Conservation (phyloP, 2,113 vertebrate genomes). For the Orthonyx spaldingii region DNA sequence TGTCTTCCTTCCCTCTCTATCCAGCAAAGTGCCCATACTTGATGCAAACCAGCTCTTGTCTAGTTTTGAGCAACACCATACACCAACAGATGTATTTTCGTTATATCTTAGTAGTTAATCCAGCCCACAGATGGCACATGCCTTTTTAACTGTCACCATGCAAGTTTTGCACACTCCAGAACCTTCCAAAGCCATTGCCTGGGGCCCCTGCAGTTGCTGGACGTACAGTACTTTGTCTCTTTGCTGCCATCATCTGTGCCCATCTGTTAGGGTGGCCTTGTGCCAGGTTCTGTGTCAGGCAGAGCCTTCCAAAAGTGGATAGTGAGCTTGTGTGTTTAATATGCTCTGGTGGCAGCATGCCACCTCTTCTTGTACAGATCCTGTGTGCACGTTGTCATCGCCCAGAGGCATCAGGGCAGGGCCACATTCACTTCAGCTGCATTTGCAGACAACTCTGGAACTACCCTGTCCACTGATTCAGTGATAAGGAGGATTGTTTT, state of each 20-base stretch:
- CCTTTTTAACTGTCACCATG: not conserved
- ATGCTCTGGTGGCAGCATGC: not conserved
- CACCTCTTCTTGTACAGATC: not conserved
- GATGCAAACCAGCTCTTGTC: not conserved
- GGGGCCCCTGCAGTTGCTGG: constrained; percentile 22
- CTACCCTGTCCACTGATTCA: not conserved
- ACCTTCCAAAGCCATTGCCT: not conserved
- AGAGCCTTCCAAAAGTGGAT: constrained; percentile 2
- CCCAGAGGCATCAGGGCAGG: not conserved
- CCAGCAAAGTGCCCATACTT: not conserved
- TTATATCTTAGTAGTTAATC: constrained; percentile 10
- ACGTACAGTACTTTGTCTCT: not conserved
- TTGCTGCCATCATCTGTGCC: constrained; percentile 29
- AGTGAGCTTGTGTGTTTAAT: not conserved
- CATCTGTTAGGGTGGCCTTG: constrained; percentile 40
- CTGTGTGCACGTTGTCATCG: not conserved
- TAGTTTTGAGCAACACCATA: not conserved
- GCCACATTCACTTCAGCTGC: not conserved
- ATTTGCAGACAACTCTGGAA: not conserved
- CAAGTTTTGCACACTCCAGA: not conserved
- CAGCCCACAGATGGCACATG: constrained; percentile 29
- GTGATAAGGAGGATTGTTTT: not conserved
- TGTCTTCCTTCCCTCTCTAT: not conserved
- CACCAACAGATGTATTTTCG: not conserved
- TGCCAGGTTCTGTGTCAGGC: constrained; percentile 28